These are phyloP conservation scores for Agrochola macilenta DNA, from an alignment of 2,888 invertebrate species.

Conservation along the genomic window DNA sequence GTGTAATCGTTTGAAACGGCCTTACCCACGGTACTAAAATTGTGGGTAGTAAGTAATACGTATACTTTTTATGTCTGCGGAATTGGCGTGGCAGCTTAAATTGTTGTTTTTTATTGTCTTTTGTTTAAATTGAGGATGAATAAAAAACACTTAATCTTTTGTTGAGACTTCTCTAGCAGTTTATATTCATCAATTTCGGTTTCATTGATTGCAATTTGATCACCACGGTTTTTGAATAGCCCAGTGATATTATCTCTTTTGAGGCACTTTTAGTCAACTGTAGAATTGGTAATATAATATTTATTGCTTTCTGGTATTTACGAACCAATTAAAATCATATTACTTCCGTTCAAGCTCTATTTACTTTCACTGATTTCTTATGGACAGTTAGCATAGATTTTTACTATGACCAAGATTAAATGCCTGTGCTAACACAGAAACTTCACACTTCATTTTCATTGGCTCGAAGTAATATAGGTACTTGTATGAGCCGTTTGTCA, in stretches of 20 bases:
- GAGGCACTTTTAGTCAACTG: background rate
- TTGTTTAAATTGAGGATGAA: slow-evolving; percentile 20
- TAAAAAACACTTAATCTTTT: slow-evolving; percentile 12
- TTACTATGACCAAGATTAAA: slow-evolving; percentile 70
- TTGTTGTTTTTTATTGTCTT: slow-evolving; percentile 33
- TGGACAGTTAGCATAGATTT: slow-evolving; percentile 71
- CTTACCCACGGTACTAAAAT: slow-evolving; percentile 57
- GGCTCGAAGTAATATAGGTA: background rate
- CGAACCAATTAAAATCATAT: slow-evolving; percentile 15
- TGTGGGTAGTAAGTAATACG: slow-evolving; percentile 15
- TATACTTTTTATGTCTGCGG: slow-evolving; percentile 3
- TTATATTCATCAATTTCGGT: slow-evolving; percentile 14
- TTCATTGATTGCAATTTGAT: background rate
- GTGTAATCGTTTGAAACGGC: slow-evolving; percentile 39
- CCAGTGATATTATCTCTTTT: background rate
- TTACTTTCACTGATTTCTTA: slow-evolving; percentile 79
- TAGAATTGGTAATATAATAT: background rate
- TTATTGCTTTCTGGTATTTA: slow-evolving; percentile 4
- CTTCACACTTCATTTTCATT: slow-evolving; percentile 14
- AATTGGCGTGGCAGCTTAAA: slow-evolving; percentile 19
- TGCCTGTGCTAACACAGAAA: slow-evolving; percentile 37
- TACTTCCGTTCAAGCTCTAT: slow-evolving; percentile 11
- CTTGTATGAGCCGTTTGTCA: slow-evolving; percentile 27
- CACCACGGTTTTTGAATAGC: background rate
- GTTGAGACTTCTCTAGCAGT: background rate